These are phyloP conservation scores for Drosophila truncata DNA, from an alignment of 1,140 invertebrate genomes.

Conservation along the genomic window DNA sequence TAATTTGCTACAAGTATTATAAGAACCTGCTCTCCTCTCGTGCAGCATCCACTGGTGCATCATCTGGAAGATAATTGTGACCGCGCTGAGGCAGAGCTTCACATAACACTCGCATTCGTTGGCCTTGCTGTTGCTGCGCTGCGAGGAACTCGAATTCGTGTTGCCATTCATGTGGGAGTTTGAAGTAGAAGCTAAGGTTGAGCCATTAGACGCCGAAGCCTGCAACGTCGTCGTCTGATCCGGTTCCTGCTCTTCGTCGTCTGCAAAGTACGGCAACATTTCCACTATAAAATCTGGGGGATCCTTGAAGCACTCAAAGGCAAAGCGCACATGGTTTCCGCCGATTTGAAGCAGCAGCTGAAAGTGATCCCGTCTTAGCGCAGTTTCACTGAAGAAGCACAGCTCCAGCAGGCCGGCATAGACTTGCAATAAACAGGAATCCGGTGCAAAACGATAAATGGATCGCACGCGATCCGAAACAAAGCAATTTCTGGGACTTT, in stretches of 20 bases:
- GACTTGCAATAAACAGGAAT: conserved; percentile 75
- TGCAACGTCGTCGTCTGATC: conserved; percentile 7
- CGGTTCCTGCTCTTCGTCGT: conserved; percentile 49
- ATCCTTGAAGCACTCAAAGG: conserved; percentile 67
- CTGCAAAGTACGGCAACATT: conserved; percentile 60
- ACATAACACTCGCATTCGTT: conserved; percentile 72
- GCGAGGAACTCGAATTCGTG: conserved; percentile 14
- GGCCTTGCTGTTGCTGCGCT: conserved; percentile 26
- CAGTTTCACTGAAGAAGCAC: conserved; percentile 56
- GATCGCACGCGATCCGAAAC: conserved; percentile 68
- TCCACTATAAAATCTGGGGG: conserved; percentile 68
- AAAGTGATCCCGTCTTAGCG: conserved; percentile 52
- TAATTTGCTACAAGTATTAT: neutral
- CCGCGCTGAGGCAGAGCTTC: conserved; percentile 75
- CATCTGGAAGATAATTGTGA: conserved; percentile 73
- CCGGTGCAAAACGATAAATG: conserved; percentile 66
- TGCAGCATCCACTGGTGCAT: conserved; percentile 74
- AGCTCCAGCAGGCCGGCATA: conserved; percentile 74
- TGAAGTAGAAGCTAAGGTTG: neutral
- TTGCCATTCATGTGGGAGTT: conserved; percentile 19
- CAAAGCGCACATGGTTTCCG: conserved; percentile 73
- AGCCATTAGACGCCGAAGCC: conserved; percentile 3
- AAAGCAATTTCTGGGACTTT: conserved; percentile 60
- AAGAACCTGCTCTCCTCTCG: conserved; percentile 50
- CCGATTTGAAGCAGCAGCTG: conserved; percentile 60